These are phyloP conservation scores for Argyresthia albistria DNA, from an alignment of 2,888 invertebrate species.

Conservation along the genomic window DNA sequence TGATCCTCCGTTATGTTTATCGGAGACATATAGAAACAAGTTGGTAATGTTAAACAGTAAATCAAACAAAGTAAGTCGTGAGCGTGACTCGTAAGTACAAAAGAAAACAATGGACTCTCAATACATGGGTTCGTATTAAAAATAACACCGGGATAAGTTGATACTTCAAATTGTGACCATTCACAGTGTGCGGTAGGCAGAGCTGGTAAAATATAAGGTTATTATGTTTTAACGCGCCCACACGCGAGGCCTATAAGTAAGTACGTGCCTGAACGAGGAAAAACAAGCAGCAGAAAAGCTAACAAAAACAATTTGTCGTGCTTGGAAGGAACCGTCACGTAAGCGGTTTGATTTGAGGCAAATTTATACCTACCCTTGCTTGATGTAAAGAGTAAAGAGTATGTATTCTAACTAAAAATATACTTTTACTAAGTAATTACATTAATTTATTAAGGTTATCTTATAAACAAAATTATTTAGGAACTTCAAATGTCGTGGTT, in stretches of 20 bases:
- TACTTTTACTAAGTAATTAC: too few relatives aligned
- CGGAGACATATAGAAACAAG: too few relatives aligned
- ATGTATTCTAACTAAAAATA: too few relatives aligned
- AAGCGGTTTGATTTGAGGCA: constrained; percentile 19
- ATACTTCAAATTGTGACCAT: constrained; percentile 52
- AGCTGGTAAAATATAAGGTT: constrained; percentile 44
- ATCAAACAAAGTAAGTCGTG: background rate
- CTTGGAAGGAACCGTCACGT: constrained; percentile 27
- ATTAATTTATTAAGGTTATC: too few relatives aligned
- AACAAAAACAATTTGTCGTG: constrained; percentile 26
- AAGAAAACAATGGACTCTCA: constrained; percentile 49
- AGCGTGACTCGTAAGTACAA: constrained; percentile 18
- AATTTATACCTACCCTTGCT: background rate
- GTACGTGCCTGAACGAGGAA: constrained; percentile 38
- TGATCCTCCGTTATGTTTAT: too few relatives aligned
- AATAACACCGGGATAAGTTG: constrained; percentile 40
- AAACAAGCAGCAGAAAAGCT: constrained; percentile 21
- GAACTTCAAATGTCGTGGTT: too few relatives aligned
- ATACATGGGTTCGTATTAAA: constrained; percentile 43
- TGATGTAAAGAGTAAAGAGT: too few relatives aligned
- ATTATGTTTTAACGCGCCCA: constrained; percentile 55
- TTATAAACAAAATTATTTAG: too few relatives aligned
- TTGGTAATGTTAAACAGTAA: too few relatives aligned
- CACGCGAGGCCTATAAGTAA: constrained; percentile 31
- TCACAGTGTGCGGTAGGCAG: constrained; percentile 58